Evolutionary conservation across 2,888 invertebrate species (phyloP).

Genomic region (Dysmachus trigonus): DNA sequence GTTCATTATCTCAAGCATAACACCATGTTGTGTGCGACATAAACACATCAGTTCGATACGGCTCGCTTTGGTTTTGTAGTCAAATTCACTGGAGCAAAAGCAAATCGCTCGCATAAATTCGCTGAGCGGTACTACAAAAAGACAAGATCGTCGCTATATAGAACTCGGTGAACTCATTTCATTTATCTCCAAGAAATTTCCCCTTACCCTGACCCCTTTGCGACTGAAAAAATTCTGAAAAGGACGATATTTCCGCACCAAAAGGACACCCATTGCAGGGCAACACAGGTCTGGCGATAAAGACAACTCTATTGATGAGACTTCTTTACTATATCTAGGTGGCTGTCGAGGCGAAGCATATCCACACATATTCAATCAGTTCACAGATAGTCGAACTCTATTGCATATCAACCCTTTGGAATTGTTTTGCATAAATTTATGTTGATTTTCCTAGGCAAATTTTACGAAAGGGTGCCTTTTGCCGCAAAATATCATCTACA

Average conservation of each 20-base stretch:
- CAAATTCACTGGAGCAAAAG: neutral
- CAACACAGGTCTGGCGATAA: neutral
- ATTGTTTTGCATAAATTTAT: neutral
- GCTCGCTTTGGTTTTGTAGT: neutral
- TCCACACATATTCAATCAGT: neutral
- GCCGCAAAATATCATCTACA: neutral
- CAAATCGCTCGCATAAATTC: constrained; percentile 28
- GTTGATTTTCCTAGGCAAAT: neutral
- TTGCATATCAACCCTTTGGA: neutral
- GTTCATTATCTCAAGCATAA: neutral
- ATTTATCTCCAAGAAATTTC: constrained; percentile 16
- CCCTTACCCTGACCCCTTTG: neutral
- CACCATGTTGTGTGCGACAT: neutral
- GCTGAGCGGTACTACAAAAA: constrained; percentile 3
- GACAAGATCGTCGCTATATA: neutral
- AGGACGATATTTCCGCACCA: neutral
- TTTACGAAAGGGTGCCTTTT: neutral
- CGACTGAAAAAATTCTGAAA: neutral
- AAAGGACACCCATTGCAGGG: neutral
- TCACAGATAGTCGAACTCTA: neutral
- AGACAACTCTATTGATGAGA: neutral
- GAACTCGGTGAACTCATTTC: constrained; percentile 32
- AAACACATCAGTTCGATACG: neutral
- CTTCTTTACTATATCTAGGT: too few relatives aligned
- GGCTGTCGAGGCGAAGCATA: neutral